Conservation (phyloP, 2,888 invertebrate species). For the Drosophila ezoana region DNA sequence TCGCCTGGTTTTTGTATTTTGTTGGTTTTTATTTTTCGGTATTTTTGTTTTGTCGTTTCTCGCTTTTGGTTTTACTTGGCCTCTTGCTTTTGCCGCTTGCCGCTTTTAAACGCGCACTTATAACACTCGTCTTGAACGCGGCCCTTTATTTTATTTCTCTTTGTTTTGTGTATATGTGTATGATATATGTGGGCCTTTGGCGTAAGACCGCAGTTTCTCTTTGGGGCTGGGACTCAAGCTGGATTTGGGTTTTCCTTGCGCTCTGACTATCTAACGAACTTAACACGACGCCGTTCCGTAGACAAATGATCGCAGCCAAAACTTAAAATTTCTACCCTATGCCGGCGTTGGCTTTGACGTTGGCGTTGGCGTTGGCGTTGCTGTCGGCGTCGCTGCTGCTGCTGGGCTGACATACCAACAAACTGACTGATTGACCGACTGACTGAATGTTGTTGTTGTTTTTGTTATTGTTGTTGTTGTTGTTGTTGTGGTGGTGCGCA, state of each 20-base stretch:
- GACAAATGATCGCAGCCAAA: slow-evolving; percentile 82
- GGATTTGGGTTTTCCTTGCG: slow-evolving; percentile 32
- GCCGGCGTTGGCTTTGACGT: slow-evolving; percentile 51
- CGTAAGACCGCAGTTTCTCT: slow-evolving; percentile 42
- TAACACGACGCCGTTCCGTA: slow-evolving; percentile 80
- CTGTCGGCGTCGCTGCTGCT: slow-evolving; percentile 29
- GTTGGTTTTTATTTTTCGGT: slow-evolving; percentile 26
- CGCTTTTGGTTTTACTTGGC: slow-evolving; percentile 13
- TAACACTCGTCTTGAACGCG: slow-evolving; percentile 38
- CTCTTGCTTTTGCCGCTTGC: slow-evolving; percentile 28
- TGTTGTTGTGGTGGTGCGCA: slow-evolving; percentile 41
- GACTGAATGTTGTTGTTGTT: slow-evolving; percentile 39
- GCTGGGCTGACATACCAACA: slow-evolving; percentile 51
- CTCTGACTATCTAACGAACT: slow-evolving; percentile 77
- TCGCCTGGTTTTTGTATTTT: slow-evolving; percentile 11
- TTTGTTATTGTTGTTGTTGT: slow-evolving; percentile 33
- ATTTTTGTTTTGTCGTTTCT: slow-evolving; percentile 14
- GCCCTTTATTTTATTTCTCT: slow-evolving; percentile 41
- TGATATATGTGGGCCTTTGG: slow-evolving; percentile 12
- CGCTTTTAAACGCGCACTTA: slow-evolving; percentile 33
- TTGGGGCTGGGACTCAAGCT: slow-evolving; percentile 33
- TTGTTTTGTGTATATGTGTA: background rate
- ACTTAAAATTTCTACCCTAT: slow-evolving; percentile 76
- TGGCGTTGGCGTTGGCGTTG: slow-evolving; percentile 32
- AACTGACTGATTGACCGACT: slow-evolving; percentile 66